Evolutionary conservation across 2,113 vertebrate genomes (phyloP).

Genomic region (Danionella cerebrum): DNA sequence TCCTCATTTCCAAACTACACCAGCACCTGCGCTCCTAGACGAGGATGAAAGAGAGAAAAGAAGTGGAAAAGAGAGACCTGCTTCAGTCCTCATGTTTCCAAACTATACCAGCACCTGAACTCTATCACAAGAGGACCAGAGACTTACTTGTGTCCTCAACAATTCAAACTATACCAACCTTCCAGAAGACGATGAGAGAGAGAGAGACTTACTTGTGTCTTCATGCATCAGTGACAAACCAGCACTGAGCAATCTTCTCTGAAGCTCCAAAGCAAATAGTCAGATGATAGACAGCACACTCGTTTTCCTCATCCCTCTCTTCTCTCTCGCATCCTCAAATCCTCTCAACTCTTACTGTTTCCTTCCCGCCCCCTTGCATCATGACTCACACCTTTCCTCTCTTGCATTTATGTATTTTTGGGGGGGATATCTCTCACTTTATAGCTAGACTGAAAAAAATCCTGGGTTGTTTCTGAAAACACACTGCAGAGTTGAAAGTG

Average conservation of each 20-base stretch:
- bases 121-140: no score
- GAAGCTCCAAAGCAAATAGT: conserved; percentile 11
- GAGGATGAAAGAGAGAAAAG: no score
- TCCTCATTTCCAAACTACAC: no score
- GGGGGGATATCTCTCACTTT: background rate
- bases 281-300: conserved; percentile 4
- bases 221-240: conserved; percentile 31
- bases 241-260: conserved; percentile 26
- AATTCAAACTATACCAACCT: no score
- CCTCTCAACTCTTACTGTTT: conserved; percentile 33
- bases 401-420: background rate
- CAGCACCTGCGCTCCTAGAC: no score
- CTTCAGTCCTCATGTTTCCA: no score
- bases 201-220: conserved; percentile 19
- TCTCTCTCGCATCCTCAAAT: conserved; percentile 16
- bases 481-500: no score
- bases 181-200: conserved; percentile 1
- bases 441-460: no score
- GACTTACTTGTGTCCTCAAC: no score
- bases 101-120: no score
- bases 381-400: conserved; percentile 8
- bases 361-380: background rate
- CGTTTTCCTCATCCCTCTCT: conserved; percentile 11
- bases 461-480: no score
- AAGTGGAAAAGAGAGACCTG: no score